Percentiles rank a stretch among this genome's conserved stretches.
Conservation (phyloP, 2,888 invertebrate species). For the Luperina nickerlii region DNA sequence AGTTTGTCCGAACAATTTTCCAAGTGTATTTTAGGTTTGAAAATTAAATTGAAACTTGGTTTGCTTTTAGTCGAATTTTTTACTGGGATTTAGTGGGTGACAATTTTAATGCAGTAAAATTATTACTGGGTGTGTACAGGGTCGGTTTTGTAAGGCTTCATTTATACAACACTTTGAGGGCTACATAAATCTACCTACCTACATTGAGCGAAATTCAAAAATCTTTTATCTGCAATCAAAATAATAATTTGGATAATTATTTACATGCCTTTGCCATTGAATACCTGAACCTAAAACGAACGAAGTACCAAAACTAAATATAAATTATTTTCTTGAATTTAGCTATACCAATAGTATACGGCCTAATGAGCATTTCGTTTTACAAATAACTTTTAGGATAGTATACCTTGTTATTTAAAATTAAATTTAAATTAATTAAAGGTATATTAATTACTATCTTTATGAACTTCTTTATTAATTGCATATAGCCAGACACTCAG, state of each 20-base stretch:
- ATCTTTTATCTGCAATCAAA: neutral
- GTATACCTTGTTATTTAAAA: neutral
- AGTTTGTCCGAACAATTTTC: neutral
- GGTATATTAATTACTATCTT: neutral
- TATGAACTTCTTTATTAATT: conserved; percentile 7
- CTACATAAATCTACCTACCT: neutral
- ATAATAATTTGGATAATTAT: neutral
- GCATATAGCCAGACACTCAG: neutral
- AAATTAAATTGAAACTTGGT: neutral
- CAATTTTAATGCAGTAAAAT: neutral
- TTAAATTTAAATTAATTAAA: conserved; percentile 2
- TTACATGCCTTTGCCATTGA: neutral
- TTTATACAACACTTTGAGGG: neutral
- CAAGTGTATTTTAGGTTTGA: neutral
- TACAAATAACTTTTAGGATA: neutral
- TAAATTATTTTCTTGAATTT: neutral
- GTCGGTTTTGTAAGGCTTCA: neutral
- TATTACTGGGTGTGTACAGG: neutral
- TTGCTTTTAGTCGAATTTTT: neutral
- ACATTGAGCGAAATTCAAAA: neutral
- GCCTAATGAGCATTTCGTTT: neutral
- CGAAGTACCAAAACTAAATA: neutral
- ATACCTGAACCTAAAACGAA: neutral
- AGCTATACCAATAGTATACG: neutral
- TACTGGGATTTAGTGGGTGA: neutral